phyloP scores from a whole-genome alignment of 2,113 vertebrate genomes.

The Bungarus multicinctus region DNA sequence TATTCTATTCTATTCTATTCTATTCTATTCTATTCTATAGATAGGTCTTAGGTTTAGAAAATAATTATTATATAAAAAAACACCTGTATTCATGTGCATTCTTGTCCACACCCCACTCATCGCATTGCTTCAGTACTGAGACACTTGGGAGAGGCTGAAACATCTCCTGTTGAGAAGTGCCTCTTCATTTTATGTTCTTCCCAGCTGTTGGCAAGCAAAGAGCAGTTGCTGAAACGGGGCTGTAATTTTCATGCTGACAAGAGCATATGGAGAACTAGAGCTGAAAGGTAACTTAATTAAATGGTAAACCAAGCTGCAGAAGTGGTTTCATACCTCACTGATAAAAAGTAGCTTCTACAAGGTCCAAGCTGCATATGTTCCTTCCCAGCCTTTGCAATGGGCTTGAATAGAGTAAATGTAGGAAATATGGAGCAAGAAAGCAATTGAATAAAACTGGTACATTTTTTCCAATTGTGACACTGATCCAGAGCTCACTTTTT shows the following conservation, averaged over 20 bases:
- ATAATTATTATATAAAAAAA: not conserved
- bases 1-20: no score
- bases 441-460: not conserved
- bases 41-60: not conserved
- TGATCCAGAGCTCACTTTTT: not conserved
- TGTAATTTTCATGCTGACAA: not conserved
- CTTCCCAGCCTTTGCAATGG: not conserved
- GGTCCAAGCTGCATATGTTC: not conserved
- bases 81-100: not conserved
- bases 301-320: not conserved
- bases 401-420: not conserved
- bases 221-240: not conserved
- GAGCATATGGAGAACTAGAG: not conserved
- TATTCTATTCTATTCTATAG: no score
- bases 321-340: not conserved
- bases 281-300: conserved; percentile 1
- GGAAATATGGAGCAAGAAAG: not conserved
- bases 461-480: not conserved
- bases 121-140: not conserved
- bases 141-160: not conserved
- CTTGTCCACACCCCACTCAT: not conserved
- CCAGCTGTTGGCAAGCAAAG: not conserved
- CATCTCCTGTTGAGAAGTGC: not conserved
- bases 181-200: not conserved
- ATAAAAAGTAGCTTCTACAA: not conserved